These are phyloP conservation scores for Alviniconcha marisindica DNA, from an alignment of 1,140 invertebrate species.

Conservation along the genomic window DNA sequence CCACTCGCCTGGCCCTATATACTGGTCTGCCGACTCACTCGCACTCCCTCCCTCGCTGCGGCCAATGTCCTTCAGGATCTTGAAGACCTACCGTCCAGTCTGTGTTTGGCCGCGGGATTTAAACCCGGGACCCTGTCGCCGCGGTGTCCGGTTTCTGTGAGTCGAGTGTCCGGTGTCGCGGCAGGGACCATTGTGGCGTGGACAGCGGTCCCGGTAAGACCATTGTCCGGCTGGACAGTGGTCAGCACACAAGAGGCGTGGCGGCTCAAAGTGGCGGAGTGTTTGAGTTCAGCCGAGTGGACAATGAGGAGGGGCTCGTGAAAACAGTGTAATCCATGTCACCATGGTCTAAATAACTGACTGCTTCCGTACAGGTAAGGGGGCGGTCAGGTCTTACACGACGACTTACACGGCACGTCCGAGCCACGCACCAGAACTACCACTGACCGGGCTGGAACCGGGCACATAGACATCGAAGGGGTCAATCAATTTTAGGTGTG, in stretches of 20 bases:
- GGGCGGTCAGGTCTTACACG: no score
- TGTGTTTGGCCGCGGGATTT: not conserved
- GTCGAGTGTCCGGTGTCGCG: constrained; percentile 9
- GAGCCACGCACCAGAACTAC: no score
- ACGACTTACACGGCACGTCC: no score
- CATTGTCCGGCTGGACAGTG: no score
- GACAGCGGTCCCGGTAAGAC: not conserved
- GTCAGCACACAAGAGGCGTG: not conserved
- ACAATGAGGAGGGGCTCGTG: not conserved
- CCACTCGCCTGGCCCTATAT: no score
- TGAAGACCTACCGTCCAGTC: not conserved
- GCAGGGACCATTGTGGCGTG: not conserved
- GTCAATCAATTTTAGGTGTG: no score
- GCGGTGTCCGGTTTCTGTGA: not conserved
- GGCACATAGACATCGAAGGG: no score
- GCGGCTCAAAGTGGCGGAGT: not conserved
- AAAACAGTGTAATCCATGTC: constrained; percentile 17
- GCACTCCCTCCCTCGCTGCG: no score
- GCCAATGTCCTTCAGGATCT: not conserved
- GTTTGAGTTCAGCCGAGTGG: not conserved
- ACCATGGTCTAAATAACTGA: not conserved
- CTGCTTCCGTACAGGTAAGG: not conserved
- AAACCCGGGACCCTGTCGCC: not conserved
- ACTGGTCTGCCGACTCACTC: no score
- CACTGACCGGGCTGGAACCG: no score